These are phyloP conservation scores for Nomada lathburiana DNA, from an alignment of 2,888 invertebrate species.

Conservation along the genomic window DNA sequence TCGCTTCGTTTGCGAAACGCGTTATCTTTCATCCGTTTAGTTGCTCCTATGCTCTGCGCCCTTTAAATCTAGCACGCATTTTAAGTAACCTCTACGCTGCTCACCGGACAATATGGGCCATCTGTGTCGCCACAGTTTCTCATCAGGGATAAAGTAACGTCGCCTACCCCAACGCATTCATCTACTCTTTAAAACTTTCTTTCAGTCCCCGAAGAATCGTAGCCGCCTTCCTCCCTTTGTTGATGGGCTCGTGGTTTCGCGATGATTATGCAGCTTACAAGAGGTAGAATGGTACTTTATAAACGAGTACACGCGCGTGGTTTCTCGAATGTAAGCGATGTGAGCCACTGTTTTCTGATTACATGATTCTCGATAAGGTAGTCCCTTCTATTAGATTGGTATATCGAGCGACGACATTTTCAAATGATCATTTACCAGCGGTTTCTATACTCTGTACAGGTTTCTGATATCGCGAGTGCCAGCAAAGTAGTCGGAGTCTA, in stretches of 20 bases:
- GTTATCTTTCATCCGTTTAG: neutral
- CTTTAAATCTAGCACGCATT: too few relatives aligned
- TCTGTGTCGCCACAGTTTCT: neutral
- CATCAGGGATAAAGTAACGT: neutral
- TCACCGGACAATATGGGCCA: neutral
- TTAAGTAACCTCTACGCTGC: neutral
- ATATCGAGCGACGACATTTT: neutral
- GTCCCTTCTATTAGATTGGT: neutral
- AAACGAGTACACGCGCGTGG: conserved; percentile 11
- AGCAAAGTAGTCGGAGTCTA: too few relatives aligned
- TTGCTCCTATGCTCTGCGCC: too few relatives aligned
- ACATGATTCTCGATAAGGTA: conserved; percentile 12
- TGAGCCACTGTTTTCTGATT: neutral
- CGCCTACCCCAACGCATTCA: conserved; percentile 6
- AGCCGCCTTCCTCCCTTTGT: neutral
- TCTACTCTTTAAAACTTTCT: conserved; percentile 23
- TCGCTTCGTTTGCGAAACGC: neutral
- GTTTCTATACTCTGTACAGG: neutral
- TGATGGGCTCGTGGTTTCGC: conserved; percentile 1
- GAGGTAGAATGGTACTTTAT: neutral
- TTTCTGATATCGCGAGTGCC: too few relatives aligned
- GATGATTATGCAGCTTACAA: conserved; percentile 19
- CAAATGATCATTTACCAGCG: neutral
- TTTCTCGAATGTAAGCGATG: conserved; percentile 9
- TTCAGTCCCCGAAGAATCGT: conserved; percentile 3